Base-by-base conservation (phyloP, 2,797 vertebrate genomes). In the Pseudomugil gertrudae region DNA sequence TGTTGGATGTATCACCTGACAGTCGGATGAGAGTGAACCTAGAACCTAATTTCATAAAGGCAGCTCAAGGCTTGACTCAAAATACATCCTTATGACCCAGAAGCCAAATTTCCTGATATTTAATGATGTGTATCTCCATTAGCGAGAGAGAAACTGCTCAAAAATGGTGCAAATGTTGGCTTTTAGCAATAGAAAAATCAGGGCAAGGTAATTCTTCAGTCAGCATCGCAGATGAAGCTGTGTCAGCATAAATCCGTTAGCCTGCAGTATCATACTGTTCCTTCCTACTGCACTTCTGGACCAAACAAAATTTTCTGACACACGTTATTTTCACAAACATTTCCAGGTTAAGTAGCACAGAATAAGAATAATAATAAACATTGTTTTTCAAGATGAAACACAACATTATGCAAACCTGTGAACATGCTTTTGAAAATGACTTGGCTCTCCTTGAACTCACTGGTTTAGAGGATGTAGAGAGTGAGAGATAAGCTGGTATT, bases 241-340 rank as follows among this genome's bases (percentile, higher is more conserved):
- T 60, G 30, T 81, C 61, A 71, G 61, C 52, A 38, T 30, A 36
- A 0, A 19, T 3, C 32, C 5, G 35, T 54, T 57, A 23, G 32
- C 35, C 43, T 56, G 23, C 71, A 21, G 35, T 11, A 19, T 54
- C 13, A 35, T 70, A 62, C 14, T 30, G 29, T 26, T 33, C 32
- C 36, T 57, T 52, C 19, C 11, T 24, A 17, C 15, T 27, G 26
- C 9, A 38, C 21, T 35, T 55, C 27, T 36, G 15, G 3, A 32
- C 5, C 24, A 21, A 74, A 21, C 23, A 51, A 68, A 55, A 23
- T 5, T 36, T 23, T n/a, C 78, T 81, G 29, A n/a, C n/a, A n/a
- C n/a, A n/a, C n/a, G n/a, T n/a, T n/a, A n/a, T 74, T 76, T 74
- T 81, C 29, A 35, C 57, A 67, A 79, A 79, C 54, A 69, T 63